Evolutionary conservation across 2,113 vertebrate genomes (phyloP), one percentile per base, ranked within the genome.

Genomic region (Hyperoodon ampullatus): DNA sequence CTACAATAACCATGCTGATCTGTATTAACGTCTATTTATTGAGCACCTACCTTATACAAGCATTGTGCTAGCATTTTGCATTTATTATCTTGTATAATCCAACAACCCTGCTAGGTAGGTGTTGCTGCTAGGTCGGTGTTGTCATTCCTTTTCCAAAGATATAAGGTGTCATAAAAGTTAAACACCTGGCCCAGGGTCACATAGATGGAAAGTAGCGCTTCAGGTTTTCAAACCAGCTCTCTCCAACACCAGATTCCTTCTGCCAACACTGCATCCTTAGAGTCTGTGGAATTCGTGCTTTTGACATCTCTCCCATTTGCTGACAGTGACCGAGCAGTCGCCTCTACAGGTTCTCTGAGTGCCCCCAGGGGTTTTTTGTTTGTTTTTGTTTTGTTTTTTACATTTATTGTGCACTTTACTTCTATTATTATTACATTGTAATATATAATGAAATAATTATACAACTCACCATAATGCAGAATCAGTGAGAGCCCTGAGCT

Each of bases 191-290:
- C 14, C 24, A 16, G 39, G 14, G 16, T 78, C 66, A 35, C 33
- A 39, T 3, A 39, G 81, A 4, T 30, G 50, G 21, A 53, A 30
- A 60, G 68, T 42, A 42, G 42, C 53, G 23, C 50, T 28, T 60
- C 50, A 44, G 6, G 61, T 11, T 80, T 44, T 87, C 81, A 61
- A 18, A 44, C 58, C 53, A 50, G 5, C 21, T 21, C 10, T 70
- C 2, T 13, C 23, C 80, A 23, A 12, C 33, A 68, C 66, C 42
- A 47, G 44, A 9, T 66, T 4, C 75, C 61, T 87, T 30, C 50
- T 50, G 0, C n/a, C n/a, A 3, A 3, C 55, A 5, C 0, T 8
- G 24, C 35, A 5, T 11, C 65, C n/a, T 42, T 12, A 0, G 19
- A 8, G 24, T 53, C 23, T 81, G 10, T 24, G 3, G 47, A 19